Base-by-base conservation (phyloP, 2,888 invertebrate species). In the Pegoplata infirma region DNA sequence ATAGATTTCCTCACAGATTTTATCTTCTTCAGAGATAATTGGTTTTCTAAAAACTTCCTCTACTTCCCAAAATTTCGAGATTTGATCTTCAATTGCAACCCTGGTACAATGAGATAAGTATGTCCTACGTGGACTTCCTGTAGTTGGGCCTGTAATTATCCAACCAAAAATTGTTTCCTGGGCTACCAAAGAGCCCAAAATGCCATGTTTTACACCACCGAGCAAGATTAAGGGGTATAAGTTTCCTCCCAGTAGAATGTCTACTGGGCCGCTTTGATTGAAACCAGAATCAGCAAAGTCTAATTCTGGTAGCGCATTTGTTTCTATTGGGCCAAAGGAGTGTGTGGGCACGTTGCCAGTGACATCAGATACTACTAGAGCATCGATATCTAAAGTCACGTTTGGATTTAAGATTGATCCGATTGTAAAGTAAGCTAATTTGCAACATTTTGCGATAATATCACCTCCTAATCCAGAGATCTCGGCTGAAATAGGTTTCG, bases 81-180 rank as follows among this genome's bases (percentile, higher is more conserved):
- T 5, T 19, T 68, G 46, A 2, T 56, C 14, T 23, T 58, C 49
- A 3, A 68, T 3, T 0, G 68, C 32, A 8, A 68, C 58, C 21
- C 49, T 58, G 19, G 47, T 68, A 2, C 47, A 28, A 32, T 59
- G 51, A 3, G 49, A 49, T 17, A 51, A 3, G 12, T 17, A 7
- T 2, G 6, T 5, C 7, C 32, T 2, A 2, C 4, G 17, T 6
- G 2, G 17, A 10, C 1, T 16, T 10, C 14, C 16, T 3, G 7
- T 1, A 1, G 56, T 12, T 10, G 64, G 73, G 44, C 73, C 73
- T 3, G 53, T 67, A 1, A 67, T 4, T 10, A 61, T 74, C 74
- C 74, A 74, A 4, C 67, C 67, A 32, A 74, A 74, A 1, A 55
- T 44, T 3, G 67, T 61, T 74, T 55, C 40, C 67, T 55, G 61